These are phyloP conservation scores for Ceyx margarethae DNA, from an alignment of 2,113 vertebrate genomes.

Conservation along the genomic window DNA sequence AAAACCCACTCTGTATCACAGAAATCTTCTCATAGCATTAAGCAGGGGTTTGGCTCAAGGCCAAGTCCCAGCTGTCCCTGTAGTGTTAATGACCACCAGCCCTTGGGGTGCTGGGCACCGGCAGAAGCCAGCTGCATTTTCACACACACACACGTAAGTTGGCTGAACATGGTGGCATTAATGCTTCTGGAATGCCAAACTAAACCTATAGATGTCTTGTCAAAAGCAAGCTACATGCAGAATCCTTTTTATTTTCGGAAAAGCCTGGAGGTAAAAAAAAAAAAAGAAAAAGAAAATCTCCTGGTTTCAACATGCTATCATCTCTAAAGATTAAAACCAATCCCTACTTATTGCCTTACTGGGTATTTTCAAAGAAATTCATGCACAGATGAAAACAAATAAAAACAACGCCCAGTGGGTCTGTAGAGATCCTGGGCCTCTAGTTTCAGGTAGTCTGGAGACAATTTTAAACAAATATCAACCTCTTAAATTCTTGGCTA, in stretches of 20 bases:
- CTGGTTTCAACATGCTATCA: conserved; percentile 33
- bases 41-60: background rate
- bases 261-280: background rate
- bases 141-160: background rate
- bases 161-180: background rate
- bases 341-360: conserved; percentile 56
- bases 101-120: background rate
- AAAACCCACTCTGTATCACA: background rate
- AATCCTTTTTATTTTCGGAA: conserved; percentile 2
- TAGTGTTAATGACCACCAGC: background rate
- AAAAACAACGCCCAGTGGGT: conserved; percentile 7
- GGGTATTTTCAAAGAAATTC: conserved; percentile 57
- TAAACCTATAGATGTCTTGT: background rate
- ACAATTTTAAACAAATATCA: background rate
- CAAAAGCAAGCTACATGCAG: background rate
- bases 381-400: conserved; percentile 53
- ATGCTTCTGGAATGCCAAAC: conserved; percentile 1
- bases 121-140: conserved; percentile 16
- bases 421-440: background rate
- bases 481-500: conserved; percentile 13
- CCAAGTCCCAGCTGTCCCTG: conserved; percentile 41
- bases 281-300: background rate
- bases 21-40: background rate
- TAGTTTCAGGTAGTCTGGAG: conserved; percentile 33
- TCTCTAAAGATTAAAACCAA: conserved; percentile 64